Conservation (phyloP, 2,888 invertebrate species). For the Stratiomys singularior region DNA sequence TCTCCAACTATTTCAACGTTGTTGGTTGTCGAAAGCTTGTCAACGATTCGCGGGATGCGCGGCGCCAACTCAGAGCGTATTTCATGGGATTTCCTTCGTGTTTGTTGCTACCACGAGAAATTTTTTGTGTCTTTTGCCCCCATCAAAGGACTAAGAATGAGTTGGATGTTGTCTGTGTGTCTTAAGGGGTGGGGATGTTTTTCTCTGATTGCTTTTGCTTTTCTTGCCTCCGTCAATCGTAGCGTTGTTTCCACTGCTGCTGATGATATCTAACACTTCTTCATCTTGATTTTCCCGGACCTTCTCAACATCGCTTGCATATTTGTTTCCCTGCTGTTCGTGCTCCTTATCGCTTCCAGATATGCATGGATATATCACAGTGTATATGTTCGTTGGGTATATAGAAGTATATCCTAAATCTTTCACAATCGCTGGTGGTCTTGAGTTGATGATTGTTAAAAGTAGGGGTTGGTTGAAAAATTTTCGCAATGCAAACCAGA, state of each 20-base stretch:
- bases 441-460: background rate
- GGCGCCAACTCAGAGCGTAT: background rate
- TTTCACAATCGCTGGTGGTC: background rate
- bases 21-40: background rate
- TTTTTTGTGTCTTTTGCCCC: slow-evolving; percentile 32
- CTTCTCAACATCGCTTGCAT: slow-evolving; percentile 52
- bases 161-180: background rate
- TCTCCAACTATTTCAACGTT: background rate
- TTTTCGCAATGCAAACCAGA: background rate
- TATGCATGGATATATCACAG: background rate
- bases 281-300: slow-evolving; percentile 54
- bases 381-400: background rate
- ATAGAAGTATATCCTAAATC: background rate
- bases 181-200: slow-evolving; percentile 43
- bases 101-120: slow-evolving; percentile 27
- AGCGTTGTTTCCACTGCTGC: slow-evolving; percentile 22
- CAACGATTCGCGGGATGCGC: slow-evolving; percentile 10
- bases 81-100: slow-evolving; percentile 17
- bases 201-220: slow-evolving; percentile 50
- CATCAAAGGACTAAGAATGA: background rate
- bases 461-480: background rate
- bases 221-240: slow-evolving; percentile 18
- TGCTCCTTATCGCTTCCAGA: background rate
- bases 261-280: slow-evolving; percentile 46
- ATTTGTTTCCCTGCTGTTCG: background rate